Base-by-base conservation (phyloP, 2,888 invertebrate genomes). In the Callyntrura sp. region DNA sequence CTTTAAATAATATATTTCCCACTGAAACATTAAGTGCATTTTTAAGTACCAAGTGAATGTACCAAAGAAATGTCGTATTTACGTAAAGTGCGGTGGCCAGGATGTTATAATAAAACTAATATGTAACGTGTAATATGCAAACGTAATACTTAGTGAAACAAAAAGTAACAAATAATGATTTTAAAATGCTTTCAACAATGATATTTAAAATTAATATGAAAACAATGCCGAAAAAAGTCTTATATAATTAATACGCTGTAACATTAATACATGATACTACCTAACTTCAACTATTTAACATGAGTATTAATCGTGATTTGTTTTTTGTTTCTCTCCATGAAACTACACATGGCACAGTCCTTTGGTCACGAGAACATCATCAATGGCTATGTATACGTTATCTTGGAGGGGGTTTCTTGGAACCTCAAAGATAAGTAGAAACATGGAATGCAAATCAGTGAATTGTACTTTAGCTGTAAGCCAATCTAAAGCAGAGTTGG, bases 321-420 rank as follows among this genome's bases (percentile, higher is more conserved):
- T 43, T 20, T 5, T 20, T 45, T 45, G 65, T 3, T 4, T 48
- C 48, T 73, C 48, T 17, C 1, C 0, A 28, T 23, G n/a, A 51
- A 76, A 76, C 85, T 92, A 93, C 85, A 90, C 85, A 85, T 93
- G 93, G 84, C 93, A 93, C 12, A 91, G 60, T 17, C 93, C 93
- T 85, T 93, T 91, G 28, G 93, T 93, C 68, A 93, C 91, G 78
- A 93, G 91, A 88, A 93, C 91, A 86, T 93, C 93, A 84, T 93
- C 93, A 55, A 93, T 90, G 35, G 93, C 93, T 79, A 93, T 82
- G 45, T 93, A 92, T 4, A 92, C 91, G 90, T 93, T 93, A 76
- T 93, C 93, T 35, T 90, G 78, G 4, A 92, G 82, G 43, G 88
- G 70, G 84, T 93, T 93, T 25, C 65, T 88, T 25, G 93, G 93